Base-by-base conservation (phyloP, 2,113 vertebrate species). In the Anas platyrhynchos region DNA sequence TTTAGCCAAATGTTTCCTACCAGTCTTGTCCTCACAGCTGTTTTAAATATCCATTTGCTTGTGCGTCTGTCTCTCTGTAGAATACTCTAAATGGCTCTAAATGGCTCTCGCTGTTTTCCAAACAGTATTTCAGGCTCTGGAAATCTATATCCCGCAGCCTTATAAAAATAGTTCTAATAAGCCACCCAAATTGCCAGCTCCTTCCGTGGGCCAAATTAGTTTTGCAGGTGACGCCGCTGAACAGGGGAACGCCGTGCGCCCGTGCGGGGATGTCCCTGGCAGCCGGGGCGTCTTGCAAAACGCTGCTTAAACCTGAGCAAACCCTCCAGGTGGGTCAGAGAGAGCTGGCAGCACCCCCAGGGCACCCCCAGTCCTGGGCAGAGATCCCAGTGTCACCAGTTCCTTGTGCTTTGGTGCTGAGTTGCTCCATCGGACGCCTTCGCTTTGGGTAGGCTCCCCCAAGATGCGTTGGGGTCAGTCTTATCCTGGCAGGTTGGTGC, bases 11-110 rank as follows among this genome's bases (percentile, higher is more conserved):
- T 27, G 59, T 68, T 84, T 77, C 91, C 88, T 86, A 71, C 82
- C 82, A 71, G 72, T 44, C 72, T 56, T 68, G 74, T 72, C 91
- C 44, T 69, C 86, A 76, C 95, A 95, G 91, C 91, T 96, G 95
- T 50, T 95, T 87, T 93, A 83, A 96, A 93, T 89, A 95, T 84
- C 86, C 78, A 73, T 41, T 36, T 69, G 55, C 88, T 68, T 23
- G 20, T 32, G 78, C 3, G 1, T 54, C 68, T 63, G 41, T 50
- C 85, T 93, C 77, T 78, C 93, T 75, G 48, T 62, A 89, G 88
- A 56, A 86, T 58, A 56, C 8, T 0, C 87, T 52, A 5, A 54
- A 32, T 13, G 36, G 48, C 83, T 67, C 87, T 66, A 56, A 91
- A 90, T 38, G 85, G 62, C 72, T 79, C 81, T 91, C 7, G 3